Base-by-base conservation (phyloP, 2,113 vertebrate species). In the Elephas maximus region DNA sequence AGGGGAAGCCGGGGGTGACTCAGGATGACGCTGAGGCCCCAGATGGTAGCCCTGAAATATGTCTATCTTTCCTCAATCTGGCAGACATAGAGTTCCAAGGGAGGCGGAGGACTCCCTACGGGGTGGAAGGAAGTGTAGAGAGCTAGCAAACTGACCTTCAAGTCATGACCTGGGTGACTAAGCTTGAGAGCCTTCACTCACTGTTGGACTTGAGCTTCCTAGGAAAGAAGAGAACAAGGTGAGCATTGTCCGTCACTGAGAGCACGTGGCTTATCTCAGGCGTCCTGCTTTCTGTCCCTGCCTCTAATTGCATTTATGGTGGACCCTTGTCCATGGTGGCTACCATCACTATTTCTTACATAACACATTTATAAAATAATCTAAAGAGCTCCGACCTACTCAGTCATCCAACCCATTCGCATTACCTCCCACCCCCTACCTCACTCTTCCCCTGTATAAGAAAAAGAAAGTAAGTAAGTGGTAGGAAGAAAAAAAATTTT, bases 1-100 rank as follows among this genome's bases (percentile, higher is more conserved):
- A 48, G 12, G 79, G 87, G 82, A 89, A 65, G 69, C 63, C 9
- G 3, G 74, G 37, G 15, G 18, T 89, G 93, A 92, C 79, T 97
- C 93, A 88, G 80, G n/a, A 37, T 44, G 76, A 67, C 26, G 28
- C 17, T 0, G 6, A 51, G 18, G 45, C 82, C 67, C 53, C 2
- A 10, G 4, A 0, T 53, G 14, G 6, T 11, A 44, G 44, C 45
- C 63, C 44, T 23, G 53, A 41, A 30, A 18, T 8, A 20, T 57
- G 20, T 63, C 87, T 92, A 1, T 37, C 76, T 79, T 62, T 69
- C 73, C 85, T 28, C 1, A 37, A 8, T 37, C 41, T 44, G 14
- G 28, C 11, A 1, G 48, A 60, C 82, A 12, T 1, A 30, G 67
- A 62, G 23, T 51, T 74, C 83, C 73, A 33, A 28, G 10, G 60